These are phyloP conservation scores for Megaceryle torquata DNA, from an alignment of 2,113 vertebrate species.

Conservation along the genomic window DNA sequence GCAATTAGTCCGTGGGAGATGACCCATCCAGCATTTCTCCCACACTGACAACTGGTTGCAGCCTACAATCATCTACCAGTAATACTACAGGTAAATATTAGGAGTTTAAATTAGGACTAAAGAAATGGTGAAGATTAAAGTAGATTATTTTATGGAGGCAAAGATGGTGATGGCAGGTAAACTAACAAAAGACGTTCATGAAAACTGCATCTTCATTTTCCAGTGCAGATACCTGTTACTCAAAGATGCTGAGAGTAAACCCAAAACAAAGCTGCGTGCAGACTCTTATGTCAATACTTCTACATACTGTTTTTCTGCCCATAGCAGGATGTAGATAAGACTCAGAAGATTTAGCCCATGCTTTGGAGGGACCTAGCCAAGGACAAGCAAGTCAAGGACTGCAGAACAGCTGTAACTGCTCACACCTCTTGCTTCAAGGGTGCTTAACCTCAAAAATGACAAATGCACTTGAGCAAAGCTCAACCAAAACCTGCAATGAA, in stretches of 20 bases:
- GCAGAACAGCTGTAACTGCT: background rate
- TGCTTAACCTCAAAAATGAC: background rate
- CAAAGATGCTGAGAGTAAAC: background rate
- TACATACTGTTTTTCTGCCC: background rate
- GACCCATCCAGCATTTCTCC: background rate
- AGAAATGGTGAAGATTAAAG: background rate
- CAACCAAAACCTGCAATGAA: background rate
- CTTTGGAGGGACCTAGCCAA: background rate
- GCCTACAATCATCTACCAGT: background rate
- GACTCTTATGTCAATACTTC: background rate
- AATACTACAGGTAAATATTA: background rate
- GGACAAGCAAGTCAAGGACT: background rate
- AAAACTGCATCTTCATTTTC: background rate
- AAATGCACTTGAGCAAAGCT: background rate
- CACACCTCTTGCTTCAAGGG: background rate
- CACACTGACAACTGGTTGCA: background rate
- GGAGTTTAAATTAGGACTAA: background rate
- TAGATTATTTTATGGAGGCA: background rate
- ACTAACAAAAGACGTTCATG: background rate
- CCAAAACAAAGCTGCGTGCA: background rate
- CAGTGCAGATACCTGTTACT: background rate
- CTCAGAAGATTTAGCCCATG: background rate
- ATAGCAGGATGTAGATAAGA: background rate
- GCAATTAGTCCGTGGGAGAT: background rate
- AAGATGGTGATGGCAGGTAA: background rate